Evolutionary conservation across 2,888 invertebrate species (phyloP).

Genomic region (Lasioglossum malachurum): DNA sequence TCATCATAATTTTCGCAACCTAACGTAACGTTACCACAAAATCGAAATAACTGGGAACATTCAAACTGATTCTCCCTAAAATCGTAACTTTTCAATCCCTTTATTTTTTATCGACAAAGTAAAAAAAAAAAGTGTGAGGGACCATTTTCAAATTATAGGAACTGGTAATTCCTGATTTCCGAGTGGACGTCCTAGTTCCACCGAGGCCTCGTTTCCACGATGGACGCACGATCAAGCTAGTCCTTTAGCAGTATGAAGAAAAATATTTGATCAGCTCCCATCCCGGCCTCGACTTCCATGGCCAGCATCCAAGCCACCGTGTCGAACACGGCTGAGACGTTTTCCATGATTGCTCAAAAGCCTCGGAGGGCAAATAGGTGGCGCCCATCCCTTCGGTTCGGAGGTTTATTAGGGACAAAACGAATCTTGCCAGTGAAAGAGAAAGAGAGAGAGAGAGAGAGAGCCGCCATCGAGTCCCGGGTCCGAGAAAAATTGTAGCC

Average conservation of each 20-base stretch:
- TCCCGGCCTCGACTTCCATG: slow-evolving; percentile 17
- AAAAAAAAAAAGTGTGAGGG: too few species aligned
- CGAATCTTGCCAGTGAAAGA: slow-evolving; percentile 7
- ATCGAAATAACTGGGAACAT: not conserved
- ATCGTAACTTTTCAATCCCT: not conserved
- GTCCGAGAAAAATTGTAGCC: slow-evolving; percentile 45
- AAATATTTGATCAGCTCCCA: slow-evolving; percentile 59
- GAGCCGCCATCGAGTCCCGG: not conserved
- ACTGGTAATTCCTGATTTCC: slow-evolving; percentile 16
- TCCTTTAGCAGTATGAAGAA: slow-evolving; percentile 37
- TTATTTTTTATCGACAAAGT: not conserved
- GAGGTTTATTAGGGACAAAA: slow-evolving; percentile 62
- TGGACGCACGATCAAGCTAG: slow-evolving; percentile 47
- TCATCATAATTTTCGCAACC: too few species aligned
- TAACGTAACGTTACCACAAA: not conserved
- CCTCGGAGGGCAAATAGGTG: slow-evolving; percentile 58
- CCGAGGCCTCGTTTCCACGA: slow-evolving; percentile 20
- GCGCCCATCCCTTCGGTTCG: slow-evolving; percentile 19
- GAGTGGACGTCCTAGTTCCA: not conserved
- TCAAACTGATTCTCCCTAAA: not conserved
- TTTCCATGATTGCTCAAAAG: slow-evolving; percentile 70
- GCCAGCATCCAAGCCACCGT: slow-evolving; percentile 36
- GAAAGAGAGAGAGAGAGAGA: not conserved
- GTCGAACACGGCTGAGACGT: slow-evolving; percentile 58
- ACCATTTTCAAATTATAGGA: not conserved